Evolutionary conservation across 2,797 vertebrate species (phyloP).

Genomic region (Rachycentron canadum): DNA sequence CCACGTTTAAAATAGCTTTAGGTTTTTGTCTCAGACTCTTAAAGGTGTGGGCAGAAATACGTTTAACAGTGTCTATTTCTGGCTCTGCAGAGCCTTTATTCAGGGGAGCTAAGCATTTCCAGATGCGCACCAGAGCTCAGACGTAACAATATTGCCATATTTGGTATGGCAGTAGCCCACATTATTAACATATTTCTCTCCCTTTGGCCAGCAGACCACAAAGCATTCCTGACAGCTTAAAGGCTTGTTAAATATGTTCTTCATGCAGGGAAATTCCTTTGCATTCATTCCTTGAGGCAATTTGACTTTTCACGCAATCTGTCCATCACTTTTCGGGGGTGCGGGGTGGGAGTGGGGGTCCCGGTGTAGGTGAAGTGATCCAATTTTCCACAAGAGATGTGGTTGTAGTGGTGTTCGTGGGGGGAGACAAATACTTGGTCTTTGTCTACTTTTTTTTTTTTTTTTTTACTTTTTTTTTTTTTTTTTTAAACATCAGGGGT

Average conservation of each 20-base stretch:
- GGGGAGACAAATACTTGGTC: conserved; percentile 70
- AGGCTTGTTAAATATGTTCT: conserved; percentile 97
- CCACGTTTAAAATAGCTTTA: conserved; percentile 61
- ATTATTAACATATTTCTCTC: conserved; percentile 98
- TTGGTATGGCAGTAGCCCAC: conserved; percentile 99
- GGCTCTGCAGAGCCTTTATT: conserved; percentile 86
- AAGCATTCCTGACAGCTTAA: conserved; percentile 98
- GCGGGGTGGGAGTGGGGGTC: conserved; percentile 39
- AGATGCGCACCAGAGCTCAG: conserved; percentile 96
- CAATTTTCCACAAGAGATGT: conserved; percentile 85
- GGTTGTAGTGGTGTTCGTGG: conserved; percentile 63
- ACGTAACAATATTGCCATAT: conserved; percentile 99
- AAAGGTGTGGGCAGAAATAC: conserved; percentile 78
- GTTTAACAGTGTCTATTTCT: conserved; percentile 91
- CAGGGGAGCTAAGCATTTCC: conserved; percentile 91
- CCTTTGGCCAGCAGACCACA: conserved; percentile 94
- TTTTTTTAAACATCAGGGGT: conserved; percentile 59
- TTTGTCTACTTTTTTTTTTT: conserved; percentile 57
- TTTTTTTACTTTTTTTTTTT: conserved; percentile 48
- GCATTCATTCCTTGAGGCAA: conserved; percentile 89
- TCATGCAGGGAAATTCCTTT: conserved; percentile 93
- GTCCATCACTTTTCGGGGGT: conserved; percentile 86
- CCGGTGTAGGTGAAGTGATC: conserved; percentile 76
- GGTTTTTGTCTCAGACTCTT: conserved; percentile 35
- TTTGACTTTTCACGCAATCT: conserved; percentile 92